Percentiles rank a stretch among this genome's conserved stretches.
phyloP scores from a whole-genome alignment of 2,113 vertebrate genomes.

The Elephas maximus region DNA sequence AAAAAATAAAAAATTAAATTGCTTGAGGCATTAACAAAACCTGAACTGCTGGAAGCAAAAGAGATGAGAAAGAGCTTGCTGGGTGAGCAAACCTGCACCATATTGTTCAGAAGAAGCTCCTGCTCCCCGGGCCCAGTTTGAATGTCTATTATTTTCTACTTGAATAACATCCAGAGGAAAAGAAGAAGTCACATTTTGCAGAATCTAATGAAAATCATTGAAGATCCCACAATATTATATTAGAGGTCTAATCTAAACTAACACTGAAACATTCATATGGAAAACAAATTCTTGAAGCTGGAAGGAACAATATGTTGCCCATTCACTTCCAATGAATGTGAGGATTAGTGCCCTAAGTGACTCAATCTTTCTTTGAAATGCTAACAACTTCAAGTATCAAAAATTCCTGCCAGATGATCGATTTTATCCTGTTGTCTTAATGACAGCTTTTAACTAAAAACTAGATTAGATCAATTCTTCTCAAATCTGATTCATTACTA shows the following conservation, averaged over 20 bases:
- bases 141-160: background rate
- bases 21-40: constrained; percentile 46
- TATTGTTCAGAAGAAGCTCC: background rate
- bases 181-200: constrained; percentile 11
- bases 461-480: background rate
- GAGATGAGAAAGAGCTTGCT: background rate
- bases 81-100: background rate
- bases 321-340: background rate
- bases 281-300: constrained; percentile 30
- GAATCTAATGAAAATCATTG: background rate
- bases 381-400: background rate
- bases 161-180: background rate
- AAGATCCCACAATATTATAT: background rate
- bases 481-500: background rate
- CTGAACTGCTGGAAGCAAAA: background rate
- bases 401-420: background rate
- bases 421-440: background rate
- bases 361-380: background rate
- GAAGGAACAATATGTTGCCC: background rate
- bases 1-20: constrained; percentile 44
- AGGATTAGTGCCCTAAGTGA: background rate
- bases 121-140: background rate
- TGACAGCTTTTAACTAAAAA: background rate
- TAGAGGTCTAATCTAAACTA: background rate
- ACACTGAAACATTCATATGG: background rate